A percentile compares a stretch with the other conserved stretches of the same genome.
phyloP scores from a whole-genome alignment of 2,113 vertebrate species.

The Catharus fuscescens region DNA sequence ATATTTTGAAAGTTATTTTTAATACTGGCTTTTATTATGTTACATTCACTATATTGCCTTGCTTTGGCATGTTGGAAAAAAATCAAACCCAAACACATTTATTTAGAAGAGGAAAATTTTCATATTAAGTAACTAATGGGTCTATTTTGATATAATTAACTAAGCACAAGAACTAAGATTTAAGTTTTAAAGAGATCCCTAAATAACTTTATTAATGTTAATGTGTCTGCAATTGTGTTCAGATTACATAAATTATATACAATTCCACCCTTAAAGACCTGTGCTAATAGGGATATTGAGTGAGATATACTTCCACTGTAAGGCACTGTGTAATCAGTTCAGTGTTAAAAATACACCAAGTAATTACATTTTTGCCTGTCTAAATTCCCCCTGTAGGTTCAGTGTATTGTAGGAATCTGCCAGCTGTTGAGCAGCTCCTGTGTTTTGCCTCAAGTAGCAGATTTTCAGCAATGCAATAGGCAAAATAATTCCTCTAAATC shows the following conservation, averaged over 20 bases:
- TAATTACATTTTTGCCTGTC: slow-evolving; percentile 17
- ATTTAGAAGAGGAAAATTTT: not conserved
- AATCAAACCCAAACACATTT: accelerated
- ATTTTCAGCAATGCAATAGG: not conserved
- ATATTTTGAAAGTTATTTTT: not conserved
- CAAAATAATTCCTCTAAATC: not conserved
- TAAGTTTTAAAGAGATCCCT: not conserved
- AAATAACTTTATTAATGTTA: not conserved
- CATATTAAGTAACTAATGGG: not conserved
- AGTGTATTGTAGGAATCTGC: not conserved
- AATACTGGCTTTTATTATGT: not conserved
- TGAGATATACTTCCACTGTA: not conserved
- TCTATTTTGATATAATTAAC: not conserved
- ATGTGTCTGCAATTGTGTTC: not conserved
- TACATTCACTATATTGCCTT: not conserved
- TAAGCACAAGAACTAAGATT: not conserved
- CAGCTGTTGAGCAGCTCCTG: not conserved
- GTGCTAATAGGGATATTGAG: not conserved
- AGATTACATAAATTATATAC: not conserved
- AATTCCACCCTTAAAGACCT: not conserved
- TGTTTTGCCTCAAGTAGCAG: not conserved
- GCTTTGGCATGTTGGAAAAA: not conserved
- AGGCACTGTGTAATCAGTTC: not conserved
- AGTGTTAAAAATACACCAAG: not conserved
- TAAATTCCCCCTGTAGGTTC: not conserved